Conservation (phyloP, 1,140 invertebrate genomes). For the Paracyclopina nana region DNA sequence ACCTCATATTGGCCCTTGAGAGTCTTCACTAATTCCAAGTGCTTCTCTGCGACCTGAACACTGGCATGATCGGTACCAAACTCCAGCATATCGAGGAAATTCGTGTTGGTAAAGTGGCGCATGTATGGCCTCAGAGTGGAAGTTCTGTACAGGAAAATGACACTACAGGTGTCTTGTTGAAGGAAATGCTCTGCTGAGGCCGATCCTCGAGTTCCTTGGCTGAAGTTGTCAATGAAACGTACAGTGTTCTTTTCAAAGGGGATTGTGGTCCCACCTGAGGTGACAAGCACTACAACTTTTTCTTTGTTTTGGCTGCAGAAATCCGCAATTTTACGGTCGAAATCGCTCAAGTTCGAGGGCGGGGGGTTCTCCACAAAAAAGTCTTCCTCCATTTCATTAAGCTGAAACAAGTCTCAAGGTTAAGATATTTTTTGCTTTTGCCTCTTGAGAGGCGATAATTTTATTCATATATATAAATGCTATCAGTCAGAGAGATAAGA, state of each 20-base stretch:
- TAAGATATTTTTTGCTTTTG: too few species aligned
- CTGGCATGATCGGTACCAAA: too few species aligned
- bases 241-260: constrained; percentile 92
- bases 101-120: constrained; percentile 54
- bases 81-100: constrained; percentile 59
- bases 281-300: not conserved
- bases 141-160: constrained; percentile 38
- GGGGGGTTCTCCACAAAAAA: constrained; percentile 25
- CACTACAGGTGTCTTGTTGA: constrained; percentile 35
- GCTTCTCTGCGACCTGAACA: too few species aligned
- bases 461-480: not conserved
- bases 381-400: constrained; percentile 22
- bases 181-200: constrained; percentile 90
- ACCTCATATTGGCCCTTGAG: constrained; percentile 19
- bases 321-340: not conserved
- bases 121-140: constrained; percentile 76
- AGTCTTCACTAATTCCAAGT: too few species aligned
- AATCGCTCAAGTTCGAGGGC: constrained; percentile 16
- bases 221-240: constrained; percentile 87
- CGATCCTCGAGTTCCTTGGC: constrained; percentile 78
- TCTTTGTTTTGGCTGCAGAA: constrained; percentile 14
- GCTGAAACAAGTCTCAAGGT: too few species aligned
- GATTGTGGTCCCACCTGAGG: constrained; percentile 82
- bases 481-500: not conserved
- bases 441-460: too few species aligned